Conservation (phyloP, 2,113 vertebrate genomes). For the Piprites chloris region DNA sequence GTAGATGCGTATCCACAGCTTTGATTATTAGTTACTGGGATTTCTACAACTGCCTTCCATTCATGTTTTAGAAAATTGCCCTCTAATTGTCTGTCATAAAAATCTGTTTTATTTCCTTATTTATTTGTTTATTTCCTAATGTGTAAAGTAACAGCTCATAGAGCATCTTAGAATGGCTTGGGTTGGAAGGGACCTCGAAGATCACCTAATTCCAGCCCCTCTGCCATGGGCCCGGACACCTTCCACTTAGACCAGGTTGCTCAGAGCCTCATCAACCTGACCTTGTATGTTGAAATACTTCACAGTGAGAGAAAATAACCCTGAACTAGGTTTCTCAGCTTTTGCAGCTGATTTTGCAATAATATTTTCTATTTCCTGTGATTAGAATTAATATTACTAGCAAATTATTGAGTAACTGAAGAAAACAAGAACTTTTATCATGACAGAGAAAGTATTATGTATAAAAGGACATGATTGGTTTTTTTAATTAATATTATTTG, state of each 20-base stretch:
- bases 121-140: conserved; percentile 5
- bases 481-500: background rate
- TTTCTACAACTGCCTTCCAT: background rate
- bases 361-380: background rate
- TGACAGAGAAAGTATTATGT: background rate
- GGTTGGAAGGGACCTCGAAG: background rate
- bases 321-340: background rate
- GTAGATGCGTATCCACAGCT: background rate
- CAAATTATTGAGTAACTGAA: background rate
- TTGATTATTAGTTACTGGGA: conserved; percentile 2
- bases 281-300: background rate
- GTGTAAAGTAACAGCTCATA: background rate
- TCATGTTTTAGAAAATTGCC: conserved; percentile 23
- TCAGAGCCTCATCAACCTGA: background rate
- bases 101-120: background rate
- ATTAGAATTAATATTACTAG: background rate
- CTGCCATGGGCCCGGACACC: background rate
- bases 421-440: background rate
- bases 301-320: background rate
- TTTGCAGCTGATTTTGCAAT: background rate
- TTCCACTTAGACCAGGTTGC: background rate
- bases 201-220: background rate
- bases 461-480: background rate
- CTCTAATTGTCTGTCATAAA: background rate
- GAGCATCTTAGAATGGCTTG: background rate